These are phyloP conservation scores for Phyto melanocephala DNA, from an alignment of 2,888 invertebrate species.

Conservation along the genomic window DNA sequence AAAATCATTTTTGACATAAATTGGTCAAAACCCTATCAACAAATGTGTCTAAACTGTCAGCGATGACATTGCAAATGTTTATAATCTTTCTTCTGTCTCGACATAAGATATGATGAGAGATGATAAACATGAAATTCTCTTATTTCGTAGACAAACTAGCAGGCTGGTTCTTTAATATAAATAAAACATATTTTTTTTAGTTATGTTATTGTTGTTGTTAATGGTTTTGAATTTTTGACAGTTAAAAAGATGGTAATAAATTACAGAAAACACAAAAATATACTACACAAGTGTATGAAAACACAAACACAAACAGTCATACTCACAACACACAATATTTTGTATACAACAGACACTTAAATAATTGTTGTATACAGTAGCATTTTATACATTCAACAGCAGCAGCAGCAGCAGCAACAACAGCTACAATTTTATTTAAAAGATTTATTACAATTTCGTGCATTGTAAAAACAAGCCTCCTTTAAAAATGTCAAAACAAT, in stretches of 20 bases:
- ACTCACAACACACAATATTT: conserved; percentile 22
- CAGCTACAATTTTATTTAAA: conserved; percentile 56
- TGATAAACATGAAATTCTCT: conserved; percentile 12
- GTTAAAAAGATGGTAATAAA: conserved; percentile 65
- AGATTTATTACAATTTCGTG: conserved; percentile 69
- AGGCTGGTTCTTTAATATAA: neutral
- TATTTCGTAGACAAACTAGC: neutral
- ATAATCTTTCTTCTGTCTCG: conserved; percentile 21
- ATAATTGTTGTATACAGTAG: conserved; percentile 58
- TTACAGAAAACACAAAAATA: conserved; percentile 39
- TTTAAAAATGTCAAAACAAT: conserved; percentile 64
- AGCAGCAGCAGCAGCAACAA: conserved; percentile 31
- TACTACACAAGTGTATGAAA: conserved; percentile 11
- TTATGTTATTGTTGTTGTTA: conserved; percentile 28
- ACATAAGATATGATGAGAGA: conserved; percentile 37
- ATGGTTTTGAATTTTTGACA: conserved; percentile 59
- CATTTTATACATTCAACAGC: conserved; percentile 47
- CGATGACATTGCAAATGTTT: conserved; percentile 65
- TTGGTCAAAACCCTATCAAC: conserved; percentile 67
- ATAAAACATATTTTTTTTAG: neutral
- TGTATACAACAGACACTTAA: conserved; percentile 34
- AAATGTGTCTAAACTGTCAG: conserved; percentile 67
- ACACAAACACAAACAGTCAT: neutral
- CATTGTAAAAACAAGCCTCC: conserved; percentile 67
- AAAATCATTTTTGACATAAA: conserved; percentile 65